Conservation (phyloP, 2,888 invertebrate species). For the Pollenia griseotomentosa region DNA sequence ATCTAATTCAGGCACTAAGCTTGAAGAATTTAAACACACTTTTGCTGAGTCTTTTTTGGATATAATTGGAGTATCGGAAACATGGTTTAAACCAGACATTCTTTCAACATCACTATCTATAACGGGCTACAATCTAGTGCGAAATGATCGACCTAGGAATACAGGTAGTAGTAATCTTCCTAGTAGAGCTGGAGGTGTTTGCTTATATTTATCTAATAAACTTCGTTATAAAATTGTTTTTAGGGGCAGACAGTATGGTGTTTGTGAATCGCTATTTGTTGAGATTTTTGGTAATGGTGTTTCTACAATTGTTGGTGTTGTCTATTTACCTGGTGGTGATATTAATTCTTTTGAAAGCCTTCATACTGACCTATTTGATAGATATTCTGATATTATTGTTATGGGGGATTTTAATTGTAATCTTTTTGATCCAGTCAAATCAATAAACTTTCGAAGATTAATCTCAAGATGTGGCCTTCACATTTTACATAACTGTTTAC, state of each 20-base stretch:
- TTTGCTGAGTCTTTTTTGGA: neutral
- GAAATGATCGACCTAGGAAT: no score
- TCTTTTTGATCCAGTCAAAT: no score
- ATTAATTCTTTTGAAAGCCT: neutral
- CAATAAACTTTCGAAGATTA: no score
- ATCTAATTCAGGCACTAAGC: neutral
- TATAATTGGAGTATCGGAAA: slow-evolving; percentile 17
- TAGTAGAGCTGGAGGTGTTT: slow-evolving; percentile 1
- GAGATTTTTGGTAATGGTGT: neutral
- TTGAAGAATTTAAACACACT: slow-evolving; percentile 9
- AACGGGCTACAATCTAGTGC: neutral
- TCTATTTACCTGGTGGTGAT: slow-evolving; percentile 1
- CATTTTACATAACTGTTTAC: no score
- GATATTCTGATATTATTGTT: no score
- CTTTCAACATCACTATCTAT: neutral
- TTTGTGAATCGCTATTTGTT: neutral
- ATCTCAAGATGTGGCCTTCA: no score
- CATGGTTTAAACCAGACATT: slow-evolving; percentile 10
- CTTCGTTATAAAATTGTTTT: neutral
- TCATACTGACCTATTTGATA: no score
- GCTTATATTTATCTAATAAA: neutral
- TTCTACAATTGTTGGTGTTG: neutral
- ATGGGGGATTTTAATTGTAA: no score
- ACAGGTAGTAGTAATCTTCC: no score
- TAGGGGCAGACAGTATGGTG: neutral